phyloP scores from a whole-genome alignment of 2,888 invertebrate genomes.

The Monoplex corrugatus region DNA sequence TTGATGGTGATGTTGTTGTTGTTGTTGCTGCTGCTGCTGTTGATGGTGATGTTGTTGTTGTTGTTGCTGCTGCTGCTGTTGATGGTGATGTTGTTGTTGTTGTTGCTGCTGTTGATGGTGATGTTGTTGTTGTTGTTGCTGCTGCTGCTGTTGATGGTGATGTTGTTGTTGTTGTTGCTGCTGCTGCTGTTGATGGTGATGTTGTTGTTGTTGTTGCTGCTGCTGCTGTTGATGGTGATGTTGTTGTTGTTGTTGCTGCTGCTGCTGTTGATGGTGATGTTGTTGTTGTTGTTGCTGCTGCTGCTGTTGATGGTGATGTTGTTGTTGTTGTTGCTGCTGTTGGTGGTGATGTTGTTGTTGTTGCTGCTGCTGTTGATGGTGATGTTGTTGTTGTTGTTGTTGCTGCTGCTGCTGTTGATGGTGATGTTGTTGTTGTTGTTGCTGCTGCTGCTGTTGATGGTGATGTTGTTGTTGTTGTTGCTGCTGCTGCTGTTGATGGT shows the following conservation, averaged over 20 bases:
- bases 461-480: background rate
- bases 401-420: background rate
- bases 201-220: constrained; percentile 22
- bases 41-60: constrained; percentile 26
- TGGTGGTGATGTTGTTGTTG: too few relatives aligned
- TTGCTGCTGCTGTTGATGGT: background rate
- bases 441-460: background rate
- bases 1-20: constrained; percentile 20
- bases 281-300: constrained; percentile 25
- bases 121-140: constrained; percentile 8
- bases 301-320: background rate
- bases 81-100: background rate
- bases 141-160: background rate
- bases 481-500: background rate
- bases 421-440: background rate
- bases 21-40: background rate
- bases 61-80: background rate
- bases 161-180: constrained; percentile 21
- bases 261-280: background rate
- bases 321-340: too few relatives aligned
- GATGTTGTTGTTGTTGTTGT: background rate
- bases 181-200: background rate
- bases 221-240: background rate
- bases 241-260: background rate
- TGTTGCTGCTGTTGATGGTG: constrained; percentile 4